These are phyloP conservation scores for Pollenia amentaria DNA, from an alignment of 2,888 invertebrate species.

Conservation along the genomic window DNA sequence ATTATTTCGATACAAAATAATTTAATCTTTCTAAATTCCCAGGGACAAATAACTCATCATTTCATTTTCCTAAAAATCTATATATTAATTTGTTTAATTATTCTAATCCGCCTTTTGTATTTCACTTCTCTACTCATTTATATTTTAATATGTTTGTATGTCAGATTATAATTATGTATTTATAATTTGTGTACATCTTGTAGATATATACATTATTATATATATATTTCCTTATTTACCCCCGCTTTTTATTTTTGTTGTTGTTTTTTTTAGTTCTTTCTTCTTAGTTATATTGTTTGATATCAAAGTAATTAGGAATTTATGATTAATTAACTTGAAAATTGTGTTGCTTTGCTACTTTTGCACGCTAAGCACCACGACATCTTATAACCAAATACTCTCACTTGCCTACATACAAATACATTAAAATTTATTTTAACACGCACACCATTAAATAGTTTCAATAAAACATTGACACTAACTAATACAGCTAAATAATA, in stretches of 20 bases:
- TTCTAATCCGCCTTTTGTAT: background rate
- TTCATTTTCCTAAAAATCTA: background rate
- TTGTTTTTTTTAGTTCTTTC: background rate
- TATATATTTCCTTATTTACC: too few species aligned
- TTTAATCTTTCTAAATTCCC: too few species aligned
- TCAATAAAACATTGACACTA: slow-evolving; percentile 21
- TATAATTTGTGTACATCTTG: background rate
- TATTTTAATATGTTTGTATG: background rate
- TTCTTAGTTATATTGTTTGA: slow-evolving; percentile 22
- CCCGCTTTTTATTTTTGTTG: background rate
- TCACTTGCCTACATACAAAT: background rate
- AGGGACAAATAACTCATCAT: too few species aligned
- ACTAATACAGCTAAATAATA: slow-evolving; percentile 20
- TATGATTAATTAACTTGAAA: slow-evolving; percentile 66
- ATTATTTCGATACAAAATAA: too few species aligned
- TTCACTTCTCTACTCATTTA: background rate
- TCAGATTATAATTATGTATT: background rate
- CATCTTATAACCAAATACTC: background rate
- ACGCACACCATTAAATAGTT: slow-evolving; percentile 19
- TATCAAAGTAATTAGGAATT: slow-evolving; percentile 68
- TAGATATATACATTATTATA: too few species aligned
- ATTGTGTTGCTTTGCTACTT: slow-evolving; percentile 31
- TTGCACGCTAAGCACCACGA: background rate
- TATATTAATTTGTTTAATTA: background rate
- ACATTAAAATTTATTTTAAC: background rate